A percentile compares a stretch with the other conserved stretches of the same genome.
phyloP scores from a whole-genome alignment of 2,888 invertebrate species.

The Mesochorus sp. region DNA sequence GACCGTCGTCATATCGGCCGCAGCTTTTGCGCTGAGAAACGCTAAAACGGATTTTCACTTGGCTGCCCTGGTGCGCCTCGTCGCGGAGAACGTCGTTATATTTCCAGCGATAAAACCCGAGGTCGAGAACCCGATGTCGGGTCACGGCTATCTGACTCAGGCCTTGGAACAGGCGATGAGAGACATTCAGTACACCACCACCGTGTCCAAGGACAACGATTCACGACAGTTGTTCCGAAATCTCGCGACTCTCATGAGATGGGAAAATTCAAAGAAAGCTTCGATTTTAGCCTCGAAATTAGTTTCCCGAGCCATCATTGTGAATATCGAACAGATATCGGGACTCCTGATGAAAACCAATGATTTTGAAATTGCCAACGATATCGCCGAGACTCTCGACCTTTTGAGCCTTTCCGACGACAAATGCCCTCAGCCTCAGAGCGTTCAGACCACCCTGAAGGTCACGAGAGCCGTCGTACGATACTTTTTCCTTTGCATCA shows the following conservation, averaged over 20 bases:
- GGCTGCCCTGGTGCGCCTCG: slow-evolving; percentile 85
- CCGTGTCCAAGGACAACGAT: slow-evolving; percentile 73
- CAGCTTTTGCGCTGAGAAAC: slow-evolving; percentile 85
- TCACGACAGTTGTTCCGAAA: slow-evolving; percentile 82
- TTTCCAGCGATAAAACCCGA: slow-evolving; percentile 75
- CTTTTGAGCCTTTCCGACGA: slow-evolving; percentile 86
- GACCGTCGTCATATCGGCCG: slow-evolving; percentile 85
- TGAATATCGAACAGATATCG: slow-evolving; percentile 82
- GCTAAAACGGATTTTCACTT: slow-evolving; percentile 85
- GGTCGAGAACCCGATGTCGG: slow-evolving; percentile 71
- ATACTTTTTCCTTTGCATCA: slow-evolving; percentile 90
- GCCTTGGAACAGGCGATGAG: slow-evolving; percentile 77
- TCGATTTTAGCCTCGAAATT: slow-evolving; percentile 81
- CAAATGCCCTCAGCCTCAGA: slow-evolving; percentile 84
- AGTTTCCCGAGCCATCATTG: slow-evolving; percentile 82
- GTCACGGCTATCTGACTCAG: slow-evolving; percentile 76
- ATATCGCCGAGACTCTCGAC: slow-evolving; percentile 86
- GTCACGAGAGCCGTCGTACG: slow-evolving; percentile 88
- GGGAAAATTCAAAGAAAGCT: slow-evolving; percentile 85
- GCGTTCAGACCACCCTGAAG: slow-evolving; percentile 87
- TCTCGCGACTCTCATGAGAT: slow-evolving; percentile 83
- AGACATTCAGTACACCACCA: slow-evolving; percentile 74
- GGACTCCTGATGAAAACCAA: slow-evolving; percentile 79
- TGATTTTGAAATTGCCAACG: slow-evolving; percentile 82
- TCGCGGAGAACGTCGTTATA: slow-evolving; percentile 83